These are phyloP conservation scores for Amphipoea oculea DNA, from an alignment of 2,888 invertebrate species.

Conservation along the genomic window DNA sequence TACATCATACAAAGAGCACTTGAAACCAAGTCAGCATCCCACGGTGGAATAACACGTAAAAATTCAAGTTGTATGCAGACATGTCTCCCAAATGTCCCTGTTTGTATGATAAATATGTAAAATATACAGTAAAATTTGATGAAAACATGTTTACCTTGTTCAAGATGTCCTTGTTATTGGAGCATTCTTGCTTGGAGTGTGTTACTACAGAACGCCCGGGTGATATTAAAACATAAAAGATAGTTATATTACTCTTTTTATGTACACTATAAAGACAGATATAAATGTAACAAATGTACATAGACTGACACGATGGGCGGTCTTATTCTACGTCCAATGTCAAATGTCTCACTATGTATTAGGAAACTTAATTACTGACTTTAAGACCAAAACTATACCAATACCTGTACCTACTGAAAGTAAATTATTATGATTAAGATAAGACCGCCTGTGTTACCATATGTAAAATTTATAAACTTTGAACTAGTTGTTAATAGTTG, in stretches of 20 bases:
- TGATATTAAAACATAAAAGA: background rate
- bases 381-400: background rate
- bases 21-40: background rate
- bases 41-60: constrained; percentile 3
- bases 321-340: background rate
- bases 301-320: background rate
- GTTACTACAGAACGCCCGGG: background rate
- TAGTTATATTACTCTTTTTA: background rate
- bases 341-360: background rate
- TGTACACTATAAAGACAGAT: background rate
- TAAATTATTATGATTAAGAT: background rate
- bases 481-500: background rate
- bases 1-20: constrained; percentile 16
- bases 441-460: background rate
- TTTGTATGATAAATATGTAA: constrained; percentile 28
- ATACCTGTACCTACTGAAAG: background rate
- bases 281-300: background rate
- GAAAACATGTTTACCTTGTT: constrained; percentile 47
- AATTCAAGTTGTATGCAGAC: constrained; percentile 31
- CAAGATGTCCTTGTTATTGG: constrained; percentile 23
- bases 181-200: constrained; percentile 7
- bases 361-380: background rate
- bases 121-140: constrained; percentile 24
- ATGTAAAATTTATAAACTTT: background rate
- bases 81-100: constrained; percentile 19